Conservation (phyloP, 2,797 vertebrate genomes). For the Chloroceryle amazona region DNA sequence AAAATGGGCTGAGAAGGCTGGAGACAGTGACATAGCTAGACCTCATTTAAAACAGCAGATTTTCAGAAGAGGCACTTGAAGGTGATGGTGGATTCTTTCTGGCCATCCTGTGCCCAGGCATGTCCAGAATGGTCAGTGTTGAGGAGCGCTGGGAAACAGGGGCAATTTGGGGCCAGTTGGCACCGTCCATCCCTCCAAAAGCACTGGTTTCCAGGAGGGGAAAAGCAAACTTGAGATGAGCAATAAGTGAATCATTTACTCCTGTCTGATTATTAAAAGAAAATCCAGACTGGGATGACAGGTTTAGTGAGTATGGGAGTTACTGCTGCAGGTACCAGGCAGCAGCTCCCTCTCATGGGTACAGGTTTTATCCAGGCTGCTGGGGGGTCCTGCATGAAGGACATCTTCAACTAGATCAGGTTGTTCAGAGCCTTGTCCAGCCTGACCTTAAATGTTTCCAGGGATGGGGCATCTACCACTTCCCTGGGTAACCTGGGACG, state of each 20-base stretch:
- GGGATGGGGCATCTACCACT: neutral
- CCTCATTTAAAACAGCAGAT: neutral
- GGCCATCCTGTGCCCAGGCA: neutral
- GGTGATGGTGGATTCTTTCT: neutral
- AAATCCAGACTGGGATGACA: slow-evolving; percentile 15
- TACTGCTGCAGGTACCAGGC: neutral
- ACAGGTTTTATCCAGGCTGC: neutral
- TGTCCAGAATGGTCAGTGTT: neutral
- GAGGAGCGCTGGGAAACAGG: neutral
- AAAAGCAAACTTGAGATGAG: slow-evolving; percentile 24
- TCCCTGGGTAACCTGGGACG: neutral
- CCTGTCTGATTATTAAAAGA: slow-evolving; percentile 14
- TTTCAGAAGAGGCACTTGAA: neutral
- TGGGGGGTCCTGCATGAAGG: neutral
- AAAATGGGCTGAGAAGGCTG: neutral
- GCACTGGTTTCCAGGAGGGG: neutral
- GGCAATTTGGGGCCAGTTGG: neutral
- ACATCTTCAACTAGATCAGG: neutral
- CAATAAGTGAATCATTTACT: slow-evolving; percentile 44
- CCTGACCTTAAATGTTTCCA: neutral
- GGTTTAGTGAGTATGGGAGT: slow-evolving; percentile 41
- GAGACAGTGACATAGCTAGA: neutral
- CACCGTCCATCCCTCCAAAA: neutral
- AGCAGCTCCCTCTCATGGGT: rapidly evolving
- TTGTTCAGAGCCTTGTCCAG: neutral